Evolutionary conservation across 2,888 invertebrate species (phyloP).

Genomic region (Fragum fragum): DNA sequence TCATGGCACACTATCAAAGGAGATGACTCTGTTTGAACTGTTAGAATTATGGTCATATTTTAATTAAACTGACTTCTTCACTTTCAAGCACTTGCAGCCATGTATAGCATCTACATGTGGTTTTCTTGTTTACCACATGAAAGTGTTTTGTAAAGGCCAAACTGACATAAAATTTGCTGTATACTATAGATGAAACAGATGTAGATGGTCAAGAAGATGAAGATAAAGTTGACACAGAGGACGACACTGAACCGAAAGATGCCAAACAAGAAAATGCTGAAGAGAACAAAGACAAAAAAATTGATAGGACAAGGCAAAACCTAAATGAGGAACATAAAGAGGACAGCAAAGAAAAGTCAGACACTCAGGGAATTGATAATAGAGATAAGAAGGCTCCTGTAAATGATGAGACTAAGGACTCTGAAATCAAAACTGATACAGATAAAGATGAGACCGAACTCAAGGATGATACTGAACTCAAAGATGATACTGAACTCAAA

Average conservation of each 20-base stretch:
- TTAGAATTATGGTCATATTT: no score
- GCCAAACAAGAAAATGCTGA: not conserved
- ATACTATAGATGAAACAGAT: constrained; percentile 20
- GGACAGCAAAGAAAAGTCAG: not conserved
- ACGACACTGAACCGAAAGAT: constrained; percentile 30
- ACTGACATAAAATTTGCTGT: no score
- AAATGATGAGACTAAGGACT: not conserved
- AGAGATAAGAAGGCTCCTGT: not conserved
- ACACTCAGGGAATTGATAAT: not conserved
- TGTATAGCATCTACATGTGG: no score
- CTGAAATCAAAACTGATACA: not conserved
- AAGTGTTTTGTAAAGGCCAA: no score
- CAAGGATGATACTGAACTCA: constrained; percentile 13
- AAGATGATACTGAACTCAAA: constrained; percentile 28
- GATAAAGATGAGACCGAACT: constrained; percentile 27
- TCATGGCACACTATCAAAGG: no score
- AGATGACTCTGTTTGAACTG: no score
- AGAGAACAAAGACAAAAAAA: not conserved
- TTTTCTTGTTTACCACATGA: no score
- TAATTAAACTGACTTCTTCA: no score
- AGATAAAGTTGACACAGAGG: constrained; percentile 7
- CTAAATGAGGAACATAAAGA: not conserved
- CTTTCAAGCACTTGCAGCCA: no score
- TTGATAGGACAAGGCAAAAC: not conserved
- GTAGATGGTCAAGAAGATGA: not conserved